phyloP scores from a whole-genome alignment of 2,797 vertebrate genomes.

The Columba guinea region DNA sequence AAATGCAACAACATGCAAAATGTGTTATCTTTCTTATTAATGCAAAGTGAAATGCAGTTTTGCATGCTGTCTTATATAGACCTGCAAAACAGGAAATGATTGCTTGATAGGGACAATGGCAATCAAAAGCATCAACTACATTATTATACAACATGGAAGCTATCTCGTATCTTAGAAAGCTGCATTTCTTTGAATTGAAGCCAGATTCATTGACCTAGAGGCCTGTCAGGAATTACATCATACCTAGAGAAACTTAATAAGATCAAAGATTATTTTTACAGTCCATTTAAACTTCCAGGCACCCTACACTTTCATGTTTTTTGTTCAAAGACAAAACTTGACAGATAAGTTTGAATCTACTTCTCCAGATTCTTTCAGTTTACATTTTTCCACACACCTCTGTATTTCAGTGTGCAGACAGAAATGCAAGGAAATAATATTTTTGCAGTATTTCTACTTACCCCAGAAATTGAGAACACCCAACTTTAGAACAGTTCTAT shows the following conservation, averaged over 20 bases:
- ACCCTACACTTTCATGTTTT: background rate
- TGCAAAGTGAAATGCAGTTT: constrained; percentile 56
- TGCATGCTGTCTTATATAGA: constrained; percentile 32
- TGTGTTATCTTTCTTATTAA: constrained; percentile 59
- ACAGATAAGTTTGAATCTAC: background rate
- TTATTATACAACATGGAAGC: background rate
- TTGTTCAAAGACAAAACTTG: constrained; percentile 3
- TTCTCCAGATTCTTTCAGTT: background rate
- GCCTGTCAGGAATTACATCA: constrained; percentile 35
- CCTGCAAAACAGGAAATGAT: constrained; percentile 37
- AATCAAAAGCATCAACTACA: constrained; percentile 36
- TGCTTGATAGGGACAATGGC: constrained; percentile 30
- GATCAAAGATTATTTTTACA: constrained; percentile 6
- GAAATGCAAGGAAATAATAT: background rate
- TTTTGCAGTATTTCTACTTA: background rate
- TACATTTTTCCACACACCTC: background rate
- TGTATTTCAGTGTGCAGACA: background rate
- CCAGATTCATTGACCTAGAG: constrained; percentile 12
- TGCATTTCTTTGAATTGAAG: constrained; percentile 24
- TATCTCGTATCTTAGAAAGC: constrained; percentile 32
- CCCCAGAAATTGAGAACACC: background rate
- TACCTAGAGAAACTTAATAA: constrained; percentile 7
- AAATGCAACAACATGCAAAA: constrained; percentile 44
- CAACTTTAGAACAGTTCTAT: background rate
- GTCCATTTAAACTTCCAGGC: constrained; percentile 15